Evolutionary conservation across 2,888 invertebrate genomes (phyloP), one percentile per base, ranked within the genome.

Genomic region (Eristalinus aeneus): DNA sequence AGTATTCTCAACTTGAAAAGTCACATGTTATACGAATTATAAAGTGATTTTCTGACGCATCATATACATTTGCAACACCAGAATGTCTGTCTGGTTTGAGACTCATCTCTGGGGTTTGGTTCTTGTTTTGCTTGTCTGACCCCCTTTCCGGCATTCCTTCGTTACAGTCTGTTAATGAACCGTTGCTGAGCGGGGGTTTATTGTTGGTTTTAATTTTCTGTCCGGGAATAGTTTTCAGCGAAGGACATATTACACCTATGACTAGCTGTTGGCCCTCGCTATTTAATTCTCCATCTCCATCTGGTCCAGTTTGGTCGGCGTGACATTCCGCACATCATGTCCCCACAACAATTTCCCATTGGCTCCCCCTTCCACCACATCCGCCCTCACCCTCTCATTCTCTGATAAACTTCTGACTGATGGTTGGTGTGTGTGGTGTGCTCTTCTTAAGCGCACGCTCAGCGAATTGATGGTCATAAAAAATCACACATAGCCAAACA

Each of bases 11-110:
- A 77, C 73, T 75, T 80, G 5, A 71, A 73, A 85, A 86, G 73
- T 89, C 90, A 90, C 89, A 89, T 89, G 89, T 88, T 89, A 89
- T 88, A 89, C 88, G 90, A 90, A 91, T 91, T 91, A 91, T 92
- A 90, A 91, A 91, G 91, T 91, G 91, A 90, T 91, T 91, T 90
- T 90, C 89, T 89, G 91, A 90, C 90, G 92, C 92, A 91, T 91
- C 91, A 92, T 91, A 90, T 90, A 90, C 90, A 91, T 90, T 90
- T 89, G 90, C 90, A 91, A 92, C 91, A 91, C 91, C 91, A 90
- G 90, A 90, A 90, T 90, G 90, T 87, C 90, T 90, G 89, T 88
- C 87, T 88, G 88, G 67, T n/a, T 32, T 76, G 34, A 53, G 69
- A 61, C 23, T 60, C 22, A 4, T 46, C 46, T 46, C 16, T n/a